A percentile compares a stretch with the other conserved stretches of the same genome.
phyloP scores from a whole-genome alignment of 2,888 invertebrate species.

The Syritta pipiens region DNA sequence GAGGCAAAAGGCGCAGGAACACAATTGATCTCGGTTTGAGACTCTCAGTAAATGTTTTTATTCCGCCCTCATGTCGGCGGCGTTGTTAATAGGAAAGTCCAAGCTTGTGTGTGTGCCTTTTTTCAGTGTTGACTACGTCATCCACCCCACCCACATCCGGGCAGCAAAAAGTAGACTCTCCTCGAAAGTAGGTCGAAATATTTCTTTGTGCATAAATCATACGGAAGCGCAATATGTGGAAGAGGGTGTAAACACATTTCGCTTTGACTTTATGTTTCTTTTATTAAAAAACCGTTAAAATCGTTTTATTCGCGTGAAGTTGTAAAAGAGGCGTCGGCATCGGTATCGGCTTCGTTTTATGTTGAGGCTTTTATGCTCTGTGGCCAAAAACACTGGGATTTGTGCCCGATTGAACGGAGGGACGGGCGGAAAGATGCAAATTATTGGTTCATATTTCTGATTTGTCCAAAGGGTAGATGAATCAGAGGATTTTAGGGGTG shows the following conservation, averaged over 20 bases:
- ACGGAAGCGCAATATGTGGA: slow-evolving; percentile 2
- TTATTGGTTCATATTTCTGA: slow-evolving; percentile 8
- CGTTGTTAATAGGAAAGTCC: slow-evolving; percentile 27
- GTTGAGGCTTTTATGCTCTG: slow-evolving; percentile 3
- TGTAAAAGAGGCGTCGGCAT: slow-evolving; percentile 28
- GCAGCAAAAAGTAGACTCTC: background rate
- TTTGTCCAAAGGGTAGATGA: slow-evolving; percentile 21
- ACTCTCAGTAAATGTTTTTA: slow-evolving; percentile 43
- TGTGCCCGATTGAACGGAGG: background rate
- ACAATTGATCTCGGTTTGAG: slow-evolving; percentile 48
- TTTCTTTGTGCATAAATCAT: slow-evolving; percentile 34
- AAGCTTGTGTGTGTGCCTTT: slow-evolving; percentile 9
- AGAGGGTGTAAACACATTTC: slow-evolving; percentile 26
- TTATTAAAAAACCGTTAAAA: slow-evolving; percentile 54
- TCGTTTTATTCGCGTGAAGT: slow-evolving; percentile 26
- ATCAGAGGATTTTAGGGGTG: slow-evolving; percentile 46
- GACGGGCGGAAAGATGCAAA: background rate
- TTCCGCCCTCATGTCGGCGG: slow-evolving; percentile 34
- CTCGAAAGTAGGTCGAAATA: slow-evolving; percentile 35
- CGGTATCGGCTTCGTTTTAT: too few relatives aligned
- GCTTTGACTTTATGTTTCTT: slow-evolving; percentile 5
- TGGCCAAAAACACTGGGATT: background rate
- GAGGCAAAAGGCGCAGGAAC: too few relatives aligned
- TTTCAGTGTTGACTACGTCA: too few relatives aligned
- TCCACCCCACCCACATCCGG: background rate